Conservation (phyloP, 2,113 vertebrate genomes). For the Pseudois nayaur region DNA sequence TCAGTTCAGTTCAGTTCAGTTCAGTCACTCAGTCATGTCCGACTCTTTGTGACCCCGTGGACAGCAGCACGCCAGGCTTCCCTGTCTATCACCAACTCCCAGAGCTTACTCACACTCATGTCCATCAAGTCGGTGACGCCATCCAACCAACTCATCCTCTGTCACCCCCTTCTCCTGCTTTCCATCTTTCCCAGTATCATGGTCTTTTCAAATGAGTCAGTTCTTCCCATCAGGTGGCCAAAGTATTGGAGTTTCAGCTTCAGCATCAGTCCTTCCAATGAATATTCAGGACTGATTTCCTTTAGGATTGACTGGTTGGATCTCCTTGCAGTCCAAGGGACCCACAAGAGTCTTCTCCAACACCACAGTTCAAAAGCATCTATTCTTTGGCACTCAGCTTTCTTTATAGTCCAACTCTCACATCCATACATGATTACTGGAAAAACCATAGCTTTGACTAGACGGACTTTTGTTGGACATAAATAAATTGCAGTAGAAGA, state of each 20-base stretch:
- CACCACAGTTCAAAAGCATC: not conserved
- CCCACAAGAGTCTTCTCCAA: not conserved
- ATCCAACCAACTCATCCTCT: not conserved
- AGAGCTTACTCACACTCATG: not conserved
- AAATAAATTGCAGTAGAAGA: not conserved
- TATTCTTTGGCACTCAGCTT: not conserved
- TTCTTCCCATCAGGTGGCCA: not conserved
- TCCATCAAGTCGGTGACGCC: not conserved
- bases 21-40: not conserved
- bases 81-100: not conserved
- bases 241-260: not conserved
- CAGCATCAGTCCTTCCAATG: not conserved
- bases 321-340: not conserved
- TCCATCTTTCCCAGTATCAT: not conserved
- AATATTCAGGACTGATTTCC: not conserved
- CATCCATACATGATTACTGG: not conserved
- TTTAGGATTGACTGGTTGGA: not conserved
- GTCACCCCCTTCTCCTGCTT: not conserved
- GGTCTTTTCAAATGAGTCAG: not conserved
- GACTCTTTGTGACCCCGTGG: not conserved
- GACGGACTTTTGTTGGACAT: not conserved
- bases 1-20: no score
- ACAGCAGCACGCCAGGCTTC: not conserved
- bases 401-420: not conserved
- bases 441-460: not conserved